phyloP scores from a whole-genome alignment of 92 coral and sea anemone genomes.

The Heliopora coerulea region DNA sequence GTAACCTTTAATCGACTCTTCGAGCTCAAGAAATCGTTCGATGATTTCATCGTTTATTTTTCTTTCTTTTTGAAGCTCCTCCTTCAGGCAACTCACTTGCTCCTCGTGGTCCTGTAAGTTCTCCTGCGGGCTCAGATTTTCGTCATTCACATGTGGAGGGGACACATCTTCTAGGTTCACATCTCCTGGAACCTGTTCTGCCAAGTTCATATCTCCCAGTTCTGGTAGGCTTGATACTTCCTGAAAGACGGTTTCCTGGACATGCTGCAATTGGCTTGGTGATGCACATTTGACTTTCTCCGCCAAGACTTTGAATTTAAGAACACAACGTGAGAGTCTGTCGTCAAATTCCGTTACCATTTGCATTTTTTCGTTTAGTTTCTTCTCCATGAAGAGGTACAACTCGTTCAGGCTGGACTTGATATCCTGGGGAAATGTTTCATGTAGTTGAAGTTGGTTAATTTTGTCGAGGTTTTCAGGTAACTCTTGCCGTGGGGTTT shows the following conservation, averaged over 20 bases:
- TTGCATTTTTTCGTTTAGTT: background rate
- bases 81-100: slow-evolving; percentile 7
- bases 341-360: background rate
- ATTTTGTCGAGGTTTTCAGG: slow-evolving; percentile 67
- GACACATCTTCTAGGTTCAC: background rate
- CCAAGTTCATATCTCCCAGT: background rate
- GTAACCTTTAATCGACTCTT: background rate
- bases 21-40: slow-evolving; percentile 9
- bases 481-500: slow-evolving; percentile 53
- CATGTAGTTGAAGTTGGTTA: background rate
- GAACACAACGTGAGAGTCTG: background rate
- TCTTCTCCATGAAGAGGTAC: background rate
- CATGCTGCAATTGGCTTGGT: background rate
- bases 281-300: background rate
- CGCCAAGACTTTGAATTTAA: background rate
- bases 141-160: background rate
- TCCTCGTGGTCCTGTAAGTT: background rate
- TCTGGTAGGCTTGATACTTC: background rate
- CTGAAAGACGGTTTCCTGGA: background rate
- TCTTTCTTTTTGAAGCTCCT: slow-evolving; percentile 6
- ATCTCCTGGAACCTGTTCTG: slow-evolving; percentile 1
- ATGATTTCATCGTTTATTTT: slow-evolving; percentile 10
- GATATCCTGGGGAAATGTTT: background rate
- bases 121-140: background rate
- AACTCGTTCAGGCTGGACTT: background rate